These are phyloP conservation scores for Telenomus remus DNA, from an alignment of 1,140 invertebrate species.

Conservation along the genomic window DNA sequence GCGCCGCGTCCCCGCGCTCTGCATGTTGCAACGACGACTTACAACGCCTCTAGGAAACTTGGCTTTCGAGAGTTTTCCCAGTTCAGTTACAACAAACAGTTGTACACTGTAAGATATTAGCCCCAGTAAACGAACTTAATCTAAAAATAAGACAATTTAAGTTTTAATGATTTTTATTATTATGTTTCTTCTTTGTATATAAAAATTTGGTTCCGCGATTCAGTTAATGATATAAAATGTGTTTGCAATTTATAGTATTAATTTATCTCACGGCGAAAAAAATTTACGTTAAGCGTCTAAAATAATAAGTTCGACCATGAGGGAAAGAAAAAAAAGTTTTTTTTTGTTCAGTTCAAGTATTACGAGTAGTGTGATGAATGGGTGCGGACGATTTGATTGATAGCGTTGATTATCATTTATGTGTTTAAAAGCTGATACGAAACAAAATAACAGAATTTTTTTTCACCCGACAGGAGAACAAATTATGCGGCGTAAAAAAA, in stretches of 20 bases:
- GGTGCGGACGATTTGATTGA: conserved; percentile 14
- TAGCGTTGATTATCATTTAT: conserved; percentile 35
- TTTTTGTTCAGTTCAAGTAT: no score
- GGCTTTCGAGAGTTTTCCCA: conserved; percentile 54
- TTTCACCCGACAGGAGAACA: conserved; percentile 19
- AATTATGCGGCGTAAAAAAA: conserved; percentile 45
- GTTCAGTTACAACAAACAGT: conserved; percentile 57
- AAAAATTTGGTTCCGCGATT: no score
- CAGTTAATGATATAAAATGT: no score
- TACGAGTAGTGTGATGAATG: no score
- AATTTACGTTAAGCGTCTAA: no score
- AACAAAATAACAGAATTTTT: conserved; percentile 32
- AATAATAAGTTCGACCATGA: no score
- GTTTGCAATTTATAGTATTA: no score
- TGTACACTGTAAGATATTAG: conserved; percentile 57
- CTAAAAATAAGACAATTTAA: conserved; percentile 12
- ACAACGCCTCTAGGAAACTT: conserved; percentile 49
- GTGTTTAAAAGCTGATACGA: conserved; percentile 28
- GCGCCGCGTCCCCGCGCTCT: conserved; percentile 32
- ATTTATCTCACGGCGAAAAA: no score
- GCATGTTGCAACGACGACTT: conserved; percentile 51
- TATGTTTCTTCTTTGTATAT: conserved; percentile 1
- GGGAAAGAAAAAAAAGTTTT: no score
- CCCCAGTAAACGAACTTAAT: conserved; percentile 53
- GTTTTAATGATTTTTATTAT: neutral